phyloP scores from a whole-genome alignment of 2,888 invertebrate genomes.

The Trachelus tabidus region DNA sequence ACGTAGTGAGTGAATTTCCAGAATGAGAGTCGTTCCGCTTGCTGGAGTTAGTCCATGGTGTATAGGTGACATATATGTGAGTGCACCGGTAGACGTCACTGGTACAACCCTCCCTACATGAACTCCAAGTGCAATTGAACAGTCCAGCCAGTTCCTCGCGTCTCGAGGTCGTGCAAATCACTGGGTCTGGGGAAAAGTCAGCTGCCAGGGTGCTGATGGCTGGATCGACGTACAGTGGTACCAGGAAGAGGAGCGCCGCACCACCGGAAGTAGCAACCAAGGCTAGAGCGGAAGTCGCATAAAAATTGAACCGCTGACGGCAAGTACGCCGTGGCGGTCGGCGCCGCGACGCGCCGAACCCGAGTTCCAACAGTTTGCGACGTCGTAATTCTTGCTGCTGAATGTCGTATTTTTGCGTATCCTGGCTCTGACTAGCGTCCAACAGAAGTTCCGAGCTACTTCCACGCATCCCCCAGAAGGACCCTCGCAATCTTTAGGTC shows the following conservation, averaged over 20 bases:
- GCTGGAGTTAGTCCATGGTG: constrained; percentile 55
- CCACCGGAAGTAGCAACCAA: constrained; percentile 79
- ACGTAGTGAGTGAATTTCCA: constrained; percentile 21
- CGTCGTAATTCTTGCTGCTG: constrained; percentile 60
- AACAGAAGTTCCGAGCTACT: constrained; percentile 83
- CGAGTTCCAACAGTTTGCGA: constrained; percentile 64
- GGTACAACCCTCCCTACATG: constrained; percentile 84
- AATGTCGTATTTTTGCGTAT: constrained; percentile 60
- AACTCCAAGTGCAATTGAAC: constrained; percentile 84
- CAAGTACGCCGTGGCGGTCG: constrained; percentile 69
- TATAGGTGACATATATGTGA: constrained; percentile 75
- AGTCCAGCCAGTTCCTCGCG: constrained; percentile 79
- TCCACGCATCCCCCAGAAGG: constrained; percentile 72
- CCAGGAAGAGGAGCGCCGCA: constrained; percentile 78
- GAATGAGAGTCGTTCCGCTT: constrained; percentile 18
- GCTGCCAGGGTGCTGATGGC: constrained; percentile 77
- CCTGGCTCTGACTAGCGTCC: constrained; percentile 77
- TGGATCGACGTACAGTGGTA: constrained; percentile 79
- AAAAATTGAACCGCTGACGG: constrained; percentile 78
- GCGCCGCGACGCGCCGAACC: constrained; percentile 63
- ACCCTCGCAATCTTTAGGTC: neutral
- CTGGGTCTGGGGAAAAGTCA: constrained; percentile 80
- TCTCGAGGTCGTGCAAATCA: constrained; percentile 78
- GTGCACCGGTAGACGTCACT: constrained; percentile 80
- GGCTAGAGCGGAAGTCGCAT: constrained; percentile 77